Conservation (phyloP, 92 coral and sea anemone genomes). For the Zoanthus solanderi region DNA sequence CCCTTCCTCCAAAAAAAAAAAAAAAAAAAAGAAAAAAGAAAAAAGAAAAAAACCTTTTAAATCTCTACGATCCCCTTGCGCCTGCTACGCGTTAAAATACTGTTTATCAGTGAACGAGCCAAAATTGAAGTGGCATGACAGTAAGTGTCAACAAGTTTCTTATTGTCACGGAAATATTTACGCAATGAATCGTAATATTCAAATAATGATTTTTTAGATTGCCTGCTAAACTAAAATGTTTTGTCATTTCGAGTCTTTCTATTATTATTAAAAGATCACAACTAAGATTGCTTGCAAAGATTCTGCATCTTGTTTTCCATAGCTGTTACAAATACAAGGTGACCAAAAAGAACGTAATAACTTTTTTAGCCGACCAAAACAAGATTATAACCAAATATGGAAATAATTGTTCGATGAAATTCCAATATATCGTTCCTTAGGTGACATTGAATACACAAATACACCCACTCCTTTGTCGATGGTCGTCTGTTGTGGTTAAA, state of each 20-base stretch:
- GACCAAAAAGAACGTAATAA: background rate
- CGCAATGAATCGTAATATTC: background rate
- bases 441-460: slow-evolving; percentile 30
- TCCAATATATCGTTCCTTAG: slow-evolving; percentile 22
- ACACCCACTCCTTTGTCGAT: slow-evolving; percentile 20
- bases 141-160: background rate
- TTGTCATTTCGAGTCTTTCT: background rate
- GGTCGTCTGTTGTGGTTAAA: background rate
- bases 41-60: too few relatives aligned
- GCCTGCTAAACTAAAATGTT: background rate
- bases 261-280: background rate
- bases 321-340: background rate
- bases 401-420: background rate
- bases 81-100: too few relatives aligned
- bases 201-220: background rate
- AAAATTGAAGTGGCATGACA: background rate
- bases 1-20: too few relatives aligned
- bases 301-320: background rate
- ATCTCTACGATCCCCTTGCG: too few relatives aligned
- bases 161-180: background rate
- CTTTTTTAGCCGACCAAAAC: background rate
- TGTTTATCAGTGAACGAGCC: background rate
- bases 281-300: background rate
- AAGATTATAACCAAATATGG: slow-evolving; percentile 37
- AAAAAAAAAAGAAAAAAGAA: too few relatives aligned